Percentiles rank a stretch among this genome's conserved stretches.
These are phyloP conservation scores for Caenorhabditis sp. DNA, from an alignment of 2,888 invertebrate species.

Conservation along the genomic window DNA sequence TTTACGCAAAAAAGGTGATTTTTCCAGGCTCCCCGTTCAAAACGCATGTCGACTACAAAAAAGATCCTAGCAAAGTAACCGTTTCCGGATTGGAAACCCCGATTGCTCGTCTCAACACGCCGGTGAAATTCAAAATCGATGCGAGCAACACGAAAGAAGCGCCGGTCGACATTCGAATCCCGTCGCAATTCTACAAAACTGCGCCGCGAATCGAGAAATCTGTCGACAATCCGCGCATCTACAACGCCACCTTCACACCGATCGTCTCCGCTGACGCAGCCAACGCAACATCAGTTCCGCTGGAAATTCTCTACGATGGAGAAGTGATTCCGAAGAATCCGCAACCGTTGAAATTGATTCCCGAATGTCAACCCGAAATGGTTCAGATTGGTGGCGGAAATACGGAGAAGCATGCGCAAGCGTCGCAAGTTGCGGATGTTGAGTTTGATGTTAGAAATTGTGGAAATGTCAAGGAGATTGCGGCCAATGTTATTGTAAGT, in stretches of 20 bases:
- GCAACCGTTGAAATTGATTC: slow-evolving; percentile 19
- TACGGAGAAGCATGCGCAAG: slow-evolving; percentile 12
- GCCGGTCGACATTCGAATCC: slow-evolving; percentile 33
- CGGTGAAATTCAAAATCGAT: slow-evolving; percentile 43
- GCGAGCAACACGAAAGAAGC: slow-evolving; percentile 42
- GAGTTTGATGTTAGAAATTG: slow-evolving; percentile 48
- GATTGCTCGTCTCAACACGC: slow-evolving; percentile 26
- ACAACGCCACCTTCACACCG: slow-evolving; percentile 36
- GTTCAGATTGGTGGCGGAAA: slow-evolving; percentile 14
- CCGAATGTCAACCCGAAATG: slow-evolving; percentile 36
- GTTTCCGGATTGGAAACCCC: slow-evolving; percentile 42
- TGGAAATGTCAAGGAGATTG: slow-evolving; percentile 42
- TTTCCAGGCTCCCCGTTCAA: slow-evolving; percentile 52
- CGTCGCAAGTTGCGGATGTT: slow-evolving; percentile 41
- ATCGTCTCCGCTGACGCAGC: slow-evolving; percentile 33
- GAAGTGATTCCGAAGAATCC: slow-evolving; percentile 35
- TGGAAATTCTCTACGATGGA: slow-evolving; percentile 48
- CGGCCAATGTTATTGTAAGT: slow-evolving; percentile 34
- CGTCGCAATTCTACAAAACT: slow-evolving; percentile 9
- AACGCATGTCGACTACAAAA: slow-evolving; percentile 42
- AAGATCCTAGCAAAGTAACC: slow-evolving; percentile 27
- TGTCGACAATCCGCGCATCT: slow-evolving; percentile 29
- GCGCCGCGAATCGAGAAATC: slow-evolving; percentile 26
- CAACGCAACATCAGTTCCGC: slow-evolving; percentile 32
- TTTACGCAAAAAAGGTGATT: not conserved